A percentile compares a stretch with the other conserved stretches of the same genome.
Evolutionary conservation across 2,113 vertebrate species (phyloP).

Genomic region (Hepsetus odoe): DNA sequence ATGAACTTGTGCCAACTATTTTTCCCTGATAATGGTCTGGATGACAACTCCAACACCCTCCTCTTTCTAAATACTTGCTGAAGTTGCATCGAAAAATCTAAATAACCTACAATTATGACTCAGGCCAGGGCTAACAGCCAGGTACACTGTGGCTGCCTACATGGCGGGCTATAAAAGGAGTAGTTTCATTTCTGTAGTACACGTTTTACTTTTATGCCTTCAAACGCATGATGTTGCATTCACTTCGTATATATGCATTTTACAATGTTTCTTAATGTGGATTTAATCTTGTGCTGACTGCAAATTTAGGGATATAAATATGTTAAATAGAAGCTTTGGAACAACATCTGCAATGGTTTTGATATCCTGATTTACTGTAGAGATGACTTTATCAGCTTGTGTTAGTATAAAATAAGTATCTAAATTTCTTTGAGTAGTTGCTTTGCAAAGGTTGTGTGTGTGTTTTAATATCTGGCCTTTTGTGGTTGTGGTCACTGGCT

Average conservation of each 20-base stretch:
- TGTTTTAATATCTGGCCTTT: too few species aligned
- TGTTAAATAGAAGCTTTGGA: neutral
- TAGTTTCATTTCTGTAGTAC: conserved; percentile 28
- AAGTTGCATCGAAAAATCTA: conserved; percentile 41
- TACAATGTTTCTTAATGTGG: neutral
- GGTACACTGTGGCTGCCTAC: conserved; percentile 21
- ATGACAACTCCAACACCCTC: neutral
- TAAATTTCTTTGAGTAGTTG: neutral
- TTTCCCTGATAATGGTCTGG: conserved; percentile 26
- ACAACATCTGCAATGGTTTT: neutral
- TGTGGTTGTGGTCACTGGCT: too few species aligned
- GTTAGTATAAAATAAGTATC: neutral
- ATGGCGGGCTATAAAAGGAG: conserved; percentile 45
- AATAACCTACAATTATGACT: conserved; percentile 44
- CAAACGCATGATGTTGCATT: neutral
- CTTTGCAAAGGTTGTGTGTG: too few species aligned
- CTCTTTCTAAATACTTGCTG: conserved; percentile 40
- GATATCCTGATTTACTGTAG: neutral
- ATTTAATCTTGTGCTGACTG: neutral
- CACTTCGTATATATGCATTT: neutral
- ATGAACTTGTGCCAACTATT: neutral
- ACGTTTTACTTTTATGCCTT: conserved; percentile 28
- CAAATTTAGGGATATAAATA: neutral
- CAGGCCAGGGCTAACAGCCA: conserved; percentile 21
- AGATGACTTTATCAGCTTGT: neutral